Conservation (phyloP, 2,888 invertebrate genomes). For the Erannis defoliaria region DNA sequence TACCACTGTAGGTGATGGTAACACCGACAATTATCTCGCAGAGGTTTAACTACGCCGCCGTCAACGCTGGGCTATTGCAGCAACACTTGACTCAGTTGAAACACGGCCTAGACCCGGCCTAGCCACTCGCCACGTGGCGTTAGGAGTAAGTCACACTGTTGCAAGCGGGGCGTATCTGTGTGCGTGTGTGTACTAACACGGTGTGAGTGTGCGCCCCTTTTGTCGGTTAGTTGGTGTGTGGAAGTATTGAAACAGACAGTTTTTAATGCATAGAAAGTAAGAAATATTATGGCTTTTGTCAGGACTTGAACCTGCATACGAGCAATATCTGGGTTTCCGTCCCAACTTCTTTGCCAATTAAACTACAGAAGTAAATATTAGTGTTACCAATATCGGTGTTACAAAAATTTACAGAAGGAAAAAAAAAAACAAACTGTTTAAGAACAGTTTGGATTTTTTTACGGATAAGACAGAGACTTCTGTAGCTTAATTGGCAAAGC, state of each 20-base stretch:
- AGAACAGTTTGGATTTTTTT: no score
- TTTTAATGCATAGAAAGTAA: no score
- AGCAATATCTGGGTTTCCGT: no score
- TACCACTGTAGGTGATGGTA: conserved; percentile 75
- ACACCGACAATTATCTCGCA: conserved; percentile 75
- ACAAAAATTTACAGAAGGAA: no score
- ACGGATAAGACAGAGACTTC: no score
- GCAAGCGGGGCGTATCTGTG: conserved; percentile 68
- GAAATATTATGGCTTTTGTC: no score
- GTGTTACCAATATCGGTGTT: no score
- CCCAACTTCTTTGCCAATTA: no score
- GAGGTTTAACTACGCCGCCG: conserved; percentile 86
- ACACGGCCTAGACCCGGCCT: conserved; percentile 73
- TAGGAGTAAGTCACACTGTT: conserved; percentile 77
- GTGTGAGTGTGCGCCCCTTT: conserved; percentile 40
- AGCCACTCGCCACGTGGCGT: conserved; percentile 52
- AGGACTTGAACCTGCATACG: no score
- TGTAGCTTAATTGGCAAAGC: no score
- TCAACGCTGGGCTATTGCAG: conserved; percentile 84
- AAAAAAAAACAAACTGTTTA: no score
- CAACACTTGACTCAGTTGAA: conserved; percentile 83
- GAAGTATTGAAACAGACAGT: not conserved
- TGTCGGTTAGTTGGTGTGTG: conserved; percentile 39
- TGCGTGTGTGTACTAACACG: conserved; percentile 55
- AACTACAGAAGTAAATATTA: no score